Evolutionary conservation across 2,113 vertebrate genomes (phyloP).

Genomic region (Poicephalus gulielmi): DNA sequence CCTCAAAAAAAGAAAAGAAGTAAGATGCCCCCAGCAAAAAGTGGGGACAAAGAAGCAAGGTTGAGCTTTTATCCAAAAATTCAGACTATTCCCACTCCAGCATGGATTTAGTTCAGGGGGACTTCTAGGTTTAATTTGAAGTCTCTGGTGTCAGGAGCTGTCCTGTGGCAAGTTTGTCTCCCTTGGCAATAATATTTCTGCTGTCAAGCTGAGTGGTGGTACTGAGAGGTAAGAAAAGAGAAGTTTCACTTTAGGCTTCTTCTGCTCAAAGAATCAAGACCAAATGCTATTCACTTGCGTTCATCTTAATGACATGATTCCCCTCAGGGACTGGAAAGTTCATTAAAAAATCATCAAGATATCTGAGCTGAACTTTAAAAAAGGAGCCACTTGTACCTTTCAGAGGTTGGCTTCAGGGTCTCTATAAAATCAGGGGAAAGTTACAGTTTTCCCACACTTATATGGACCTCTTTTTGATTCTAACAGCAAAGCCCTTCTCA

Average conservation of each 20-base stretch:
- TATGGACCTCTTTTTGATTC: background rate
- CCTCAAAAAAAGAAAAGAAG: background rate
- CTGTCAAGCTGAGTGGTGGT: background rate
- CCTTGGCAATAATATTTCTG: background rate
- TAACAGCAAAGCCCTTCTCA: background rate
- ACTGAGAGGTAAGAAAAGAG: background rate
- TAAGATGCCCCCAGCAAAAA: background rate
- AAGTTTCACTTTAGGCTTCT: background rate
- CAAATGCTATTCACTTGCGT: background rate
- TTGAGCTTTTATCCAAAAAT: background rate
- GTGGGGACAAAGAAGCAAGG: background rate
- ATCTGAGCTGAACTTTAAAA: background rate
- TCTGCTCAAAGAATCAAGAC: background rate
- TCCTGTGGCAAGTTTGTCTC: background rate
- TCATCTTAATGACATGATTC: background rate
- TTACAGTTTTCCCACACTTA: fast-evolving
- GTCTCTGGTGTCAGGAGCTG: background rate
- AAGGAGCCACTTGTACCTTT: background rate
- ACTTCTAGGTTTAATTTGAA: background rate
- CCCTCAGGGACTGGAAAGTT: background rate
- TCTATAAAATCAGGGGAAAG: background rate
- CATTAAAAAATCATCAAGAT: background rate
- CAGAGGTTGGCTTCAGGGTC: background rate
- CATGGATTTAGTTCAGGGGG: background rate
- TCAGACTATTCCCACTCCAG: background rate